These are phyloP conservation scores for Polyodon spathula DNA, from an alignment of 2,113 vertebrate genomes.

Conservation along the genomic window DNA sequence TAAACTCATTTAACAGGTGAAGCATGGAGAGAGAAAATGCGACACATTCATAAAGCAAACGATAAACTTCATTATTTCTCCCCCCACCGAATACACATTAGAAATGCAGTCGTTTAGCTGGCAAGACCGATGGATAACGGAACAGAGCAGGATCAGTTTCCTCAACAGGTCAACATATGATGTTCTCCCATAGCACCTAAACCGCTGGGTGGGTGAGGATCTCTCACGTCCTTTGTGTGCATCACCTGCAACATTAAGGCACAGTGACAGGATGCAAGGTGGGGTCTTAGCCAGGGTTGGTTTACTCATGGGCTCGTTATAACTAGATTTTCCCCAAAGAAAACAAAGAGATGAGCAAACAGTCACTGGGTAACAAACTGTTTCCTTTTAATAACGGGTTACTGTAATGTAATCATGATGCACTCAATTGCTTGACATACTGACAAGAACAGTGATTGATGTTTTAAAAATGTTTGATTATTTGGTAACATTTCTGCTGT, in stretches of 20 bases:
- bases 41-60: slow-evolving; percentile 4
- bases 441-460: background rate
- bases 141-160: too few species aligned
- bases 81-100: background rate
- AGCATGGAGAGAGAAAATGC: background rate
- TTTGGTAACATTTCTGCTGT: background rate
- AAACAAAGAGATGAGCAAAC: background rate
- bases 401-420: background rate
- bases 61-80: too few species aligned
- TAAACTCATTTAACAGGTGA: background rate
- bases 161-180: too few species aligned
- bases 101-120: background rate
- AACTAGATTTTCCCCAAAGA: too few species aligned
- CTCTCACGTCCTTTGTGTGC: too few species aligned
- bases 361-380: background rate
- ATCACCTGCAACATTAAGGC: too few species aligned
- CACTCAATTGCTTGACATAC: background rate
- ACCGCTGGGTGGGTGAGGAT: too few species aligned
- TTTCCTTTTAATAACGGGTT: background rate
- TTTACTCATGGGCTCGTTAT: too few species aligned
- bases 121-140: too few species aligned
- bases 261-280: too few species aligned
- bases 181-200: too few species aligned
- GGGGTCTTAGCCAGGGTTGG: too few species aligned
- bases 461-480: background rate